Base-by-base conservation (phyloP, 64 coral and sea anemone genomes). In the Stylophora pistillata region DNA sequence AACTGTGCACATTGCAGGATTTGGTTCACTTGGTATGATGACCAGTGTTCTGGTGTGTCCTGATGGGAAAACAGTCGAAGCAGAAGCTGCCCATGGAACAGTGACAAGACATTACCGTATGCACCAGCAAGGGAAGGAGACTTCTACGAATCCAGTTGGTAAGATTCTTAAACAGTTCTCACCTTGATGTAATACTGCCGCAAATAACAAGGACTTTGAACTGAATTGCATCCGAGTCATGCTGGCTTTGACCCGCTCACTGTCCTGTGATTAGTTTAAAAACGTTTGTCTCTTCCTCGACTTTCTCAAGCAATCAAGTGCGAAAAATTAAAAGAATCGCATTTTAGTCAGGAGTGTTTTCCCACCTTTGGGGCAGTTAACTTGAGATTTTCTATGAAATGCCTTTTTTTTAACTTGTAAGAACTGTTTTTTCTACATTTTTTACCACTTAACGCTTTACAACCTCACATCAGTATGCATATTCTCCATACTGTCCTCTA, bases 11-110 rank as follows among this genome's bases (percentile, higher is more conserved):
- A 47, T 87, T 91, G 69, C 31, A 98, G 95, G 95, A 23, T 98
- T 98, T 65, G 95, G 95, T 16, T 98, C 95, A 20, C 88, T 98
- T 15, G 95, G 95, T 17, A 98, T 98, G 95, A 98, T 98, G 95
- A 91, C 95, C 7, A 98, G 95, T 98, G 95, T 98, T 86, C 57
- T 98, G 9, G 92, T 94, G 25, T 98, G 95, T 73, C 95, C 95
- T 61, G 95, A 98, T 52, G 95, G 95, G 4, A 98, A 94, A 89
- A 98, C 95, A 77, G 95, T 98, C 10, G 95, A 98, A 85, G 30
- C 95, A 69, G 95, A 96, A 54, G 95, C 95, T 27, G 95, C 95
- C 41, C 95, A 96, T 84, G 95, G 95, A 68, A 98, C 95, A 55
- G 95, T 98, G 11, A 98, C 95, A 30, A 81, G 95, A 66, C 95